These are phyloP conservation scores for Globia sparganii DNA, from an alignment of 2,888 invertebrate species.

Conservation along the genomic window DNA sequence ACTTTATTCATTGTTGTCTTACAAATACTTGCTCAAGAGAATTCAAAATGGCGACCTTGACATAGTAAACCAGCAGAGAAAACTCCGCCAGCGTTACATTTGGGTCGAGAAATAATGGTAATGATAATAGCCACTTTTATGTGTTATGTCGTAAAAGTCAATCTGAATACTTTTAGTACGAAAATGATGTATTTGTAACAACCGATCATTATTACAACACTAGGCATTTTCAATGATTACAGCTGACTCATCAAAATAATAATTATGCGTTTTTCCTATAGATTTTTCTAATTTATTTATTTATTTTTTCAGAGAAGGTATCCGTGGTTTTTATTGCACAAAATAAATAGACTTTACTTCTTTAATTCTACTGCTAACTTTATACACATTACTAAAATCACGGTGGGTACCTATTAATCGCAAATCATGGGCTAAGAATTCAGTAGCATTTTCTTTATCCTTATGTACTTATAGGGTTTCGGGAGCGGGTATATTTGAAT, in stretches of 20 bases:
- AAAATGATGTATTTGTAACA: slow-evolving; percentile 24
- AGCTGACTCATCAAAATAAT: background rate
- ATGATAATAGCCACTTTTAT: slow-evolving; percentile 50
- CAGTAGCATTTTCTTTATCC: background rate
- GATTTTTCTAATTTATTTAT: background rate
- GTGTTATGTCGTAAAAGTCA: slow-evolving; percentile 39
- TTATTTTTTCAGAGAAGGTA: background rate
- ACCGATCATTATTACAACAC: background rate
- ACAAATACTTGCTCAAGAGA: slow-evolving; percentile 14
- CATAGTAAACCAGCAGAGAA: slow-evolving; percentile 32
- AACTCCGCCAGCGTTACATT: slow-evolving; percentile 24
- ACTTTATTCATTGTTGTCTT: background rate
- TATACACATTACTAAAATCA: background rate
- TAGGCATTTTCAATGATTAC: background rate
- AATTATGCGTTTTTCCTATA: background rate
- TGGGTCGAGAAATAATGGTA: slow-evolving; percentile 53
- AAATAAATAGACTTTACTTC: background rate
- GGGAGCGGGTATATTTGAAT: background rate
- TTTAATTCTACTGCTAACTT: background rate
- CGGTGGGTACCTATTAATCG: background rate
- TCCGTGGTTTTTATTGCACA: background rate
- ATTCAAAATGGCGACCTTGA: slow-evolving; percentile 42
- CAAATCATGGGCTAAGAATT: background rate
- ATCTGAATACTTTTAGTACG: slow-evolving; percentile 40
- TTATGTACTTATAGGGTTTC: too few species aligned